Evolutionary conservation across 2,113 vertebrate genomes (phyloP).

Genomic region (Plecturocebus donacophilus): DNA sequence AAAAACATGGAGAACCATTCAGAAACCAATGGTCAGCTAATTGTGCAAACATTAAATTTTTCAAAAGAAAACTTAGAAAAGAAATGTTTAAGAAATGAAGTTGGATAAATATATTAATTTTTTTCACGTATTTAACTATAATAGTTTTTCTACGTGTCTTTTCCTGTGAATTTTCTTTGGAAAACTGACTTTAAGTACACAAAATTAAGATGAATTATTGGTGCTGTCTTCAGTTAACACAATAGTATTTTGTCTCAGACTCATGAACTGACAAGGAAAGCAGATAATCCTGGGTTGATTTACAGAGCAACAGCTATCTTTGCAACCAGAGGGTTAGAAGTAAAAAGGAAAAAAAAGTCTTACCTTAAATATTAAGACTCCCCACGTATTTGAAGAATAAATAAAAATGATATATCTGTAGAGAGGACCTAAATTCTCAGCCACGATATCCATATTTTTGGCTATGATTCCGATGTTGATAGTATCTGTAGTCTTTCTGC

Average conservation of each 20-base stretch:
- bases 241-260: neutral
- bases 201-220: constrained; percentile 39
- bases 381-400: constrained; percentile 12
- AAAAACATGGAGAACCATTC: neutral
- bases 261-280: neutral
- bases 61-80: neutral
- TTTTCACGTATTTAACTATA: neutral
- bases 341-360: neutral
- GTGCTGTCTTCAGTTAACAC: neutral
- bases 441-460: neutral
- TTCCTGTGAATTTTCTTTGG: constrained; percentile 9
- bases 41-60: neutral
- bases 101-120: neutral
- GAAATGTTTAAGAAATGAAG: neutral
- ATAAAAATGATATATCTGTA: constrained; percentile 34
- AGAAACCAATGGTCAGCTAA: neutral
- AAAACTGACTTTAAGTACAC: constrained; percentile 9
- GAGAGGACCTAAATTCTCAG: neutral
- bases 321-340: neutral
- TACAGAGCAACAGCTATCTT: constrained; percentile 34
- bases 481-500: neutral
- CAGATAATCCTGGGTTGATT: constrained; percentile 46
- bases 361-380: constrained; percentile 31
- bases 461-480: neutral
- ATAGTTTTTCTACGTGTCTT: neutral